Conservation (phyloP, 2,113 vertebrate genomes). For the Tenebrosternarchus preto region DNA sequence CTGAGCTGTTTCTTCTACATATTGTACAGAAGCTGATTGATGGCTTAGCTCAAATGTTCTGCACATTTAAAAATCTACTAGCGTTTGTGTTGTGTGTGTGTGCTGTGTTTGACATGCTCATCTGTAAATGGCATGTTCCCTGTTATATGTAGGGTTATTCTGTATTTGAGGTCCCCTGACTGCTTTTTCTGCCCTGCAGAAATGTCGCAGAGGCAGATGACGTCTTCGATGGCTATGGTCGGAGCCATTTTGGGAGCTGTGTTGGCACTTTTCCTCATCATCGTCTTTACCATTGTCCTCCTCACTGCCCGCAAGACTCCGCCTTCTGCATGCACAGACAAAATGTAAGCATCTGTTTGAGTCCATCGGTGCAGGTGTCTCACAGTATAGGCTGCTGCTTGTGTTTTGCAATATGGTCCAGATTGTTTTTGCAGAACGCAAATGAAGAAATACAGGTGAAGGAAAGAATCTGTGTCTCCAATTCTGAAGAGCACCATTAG, state of each 20-base stretch:
- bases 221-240: slow-evolving; percentile 85
- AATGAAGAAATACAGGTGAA: background rate
- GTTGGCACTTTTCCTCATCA: slow-evolving; percentile 89
- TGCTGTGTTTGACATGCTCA: slow-evolving; percentile 3
- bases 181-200: slow-evolving; percentile 61
- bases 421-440: background rate
- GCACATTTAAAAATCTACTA: background rate
- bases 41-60: slow-evolving; percentile 5
- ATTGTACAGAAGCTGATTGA: background rate
- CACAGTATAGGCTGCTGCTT: slow-evolving; percentile 22
- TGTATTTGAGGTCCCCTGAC: slow-evolving; percentile 10
- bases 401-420: background rate
- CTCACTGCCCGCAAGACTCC: slow-evolving; percentile 79
- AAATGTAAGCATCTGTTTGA: slow-evolving; percentile 70
- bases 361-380: slow-evolving; percentile 11
- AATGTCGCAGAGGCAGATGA: slow-evolving; percentile 77
- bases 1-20: background rate
- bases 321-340: slow-evolving; percentile 66
- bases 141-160: background rate
- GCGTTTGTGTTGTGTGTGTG: background rate
- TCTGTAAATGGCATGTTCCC: slow-evolving; percentile 3
- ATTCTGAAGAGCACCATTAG: background rate
- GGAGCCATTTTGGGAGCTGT: slow-evolving; percentile 91
- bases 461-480: background rate
- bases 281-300: slow-evolving; percentile 85